Base-by-base conservation (phyloP, 2,888 invertebrate species). In the Nymphalis urticae region DNA sequence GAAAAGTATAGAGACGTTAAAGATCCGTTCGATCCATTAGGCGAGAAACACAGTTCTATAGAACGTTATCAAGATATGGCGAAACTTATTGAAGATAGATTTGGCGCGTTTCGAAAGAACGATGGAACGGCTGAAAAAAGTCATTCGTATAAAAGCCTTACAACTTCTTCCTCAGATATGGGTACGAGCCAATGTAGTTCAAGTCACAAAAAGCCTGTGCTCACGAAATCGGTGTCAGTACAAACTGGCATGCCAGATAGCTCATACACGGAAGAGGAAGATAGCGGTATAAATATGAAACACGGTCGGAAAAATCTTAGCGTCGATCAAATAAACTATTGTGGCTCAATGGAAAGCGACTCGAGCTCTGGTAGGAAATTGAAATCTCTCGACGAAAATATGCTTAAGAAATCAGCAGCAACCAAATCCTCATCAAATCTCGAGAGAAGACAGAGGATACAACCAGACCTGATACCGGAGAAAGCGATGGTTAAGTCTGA, bases 51-150 rank as follows among this genome's bases (percentile, higher is more conserved):
- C 74, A 94, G 94, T 85, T 95, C 95, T 71, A 95, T 95, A 82
- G 95, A 95, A 78, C 89, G 95, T 60, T 95, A 95, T 73, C 95
- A 95, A 80, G 95, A 95, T 75, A 95, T 95, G 95, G 94, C 95
- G 6, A 95, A 95, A 80, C 85, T 95, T 68, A 93, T 95, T 72
- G 95, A 95, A 81, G 95, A 95, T 75, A 93, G 94, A 76, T 95
- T 95, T 73, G 95, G 95, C 2, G 92, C 83, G 59, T 73, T 85
- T 9, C 84, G 89, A 64, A 92, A 91, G 72, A 89, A 85, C 69
- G 93, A 93, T 68, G 87, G 90, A 1, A 91, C 90, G 1, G 86
- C 92, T 9, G 93, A 93, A 73, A 93, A 93, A 64, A 92, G 92
- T 76, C 90, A 93, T 78, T 93, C 93, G 2, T 93, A 93, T 72